A percentile compares a stretch with the other conserved stretches of the same genome.
These are phyloP conservation scores for Ptychobarbus kaznakovi DNA, from an alignment of 2,797 vertebrate species.

Conservation along the genomic window DNA sequence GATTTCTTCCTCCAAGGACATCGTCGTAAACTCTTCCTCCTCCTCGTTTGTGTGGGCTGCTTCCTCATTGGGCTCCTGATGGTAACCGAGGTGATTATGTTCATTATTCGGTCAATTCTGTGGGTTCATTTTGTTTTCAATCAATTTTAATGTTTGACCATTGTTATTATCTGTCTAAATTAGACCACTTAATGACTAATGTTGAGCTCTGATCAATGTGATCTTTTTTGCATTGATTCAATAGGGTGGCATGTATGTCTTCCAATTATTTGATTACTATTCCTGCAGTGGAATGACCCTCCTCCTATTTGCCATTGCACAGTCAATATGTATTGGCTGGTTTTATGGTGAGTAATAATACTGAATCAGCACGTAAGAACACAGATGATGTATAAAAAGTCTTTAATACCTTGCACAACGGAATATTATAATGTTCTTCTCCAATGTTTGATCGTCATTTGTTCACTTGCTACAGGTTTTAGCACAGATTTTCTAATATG, in stretches of 20 bases:
- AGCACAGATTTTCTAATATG: background rate
- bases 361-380: background rate
- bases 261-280: slow-evolving; percentile 84
- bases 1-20: slow-evolving; percentile 76
- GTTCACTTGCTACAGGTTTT: background rate
- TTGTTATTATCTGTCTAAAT: background rate
- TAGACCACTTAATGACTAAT: background rate
- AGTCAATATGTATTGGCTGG: slow-evolving; percentile 78
- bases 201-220: background rate
- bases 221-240: background rate
- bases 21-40: slow-evolving; percentile 80
- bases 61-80: slow-evolving; percentile 79
- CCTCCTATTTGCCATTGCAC: slow-evolving; percentile 77
- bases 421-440: background rate
- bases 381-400: background rate
- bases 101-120: background rate
- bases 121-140: background rate
- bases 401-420: background rate
- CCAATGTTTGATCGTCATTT: background rate
- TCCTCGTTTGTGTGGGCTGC: slow-evolving; percentile 69
- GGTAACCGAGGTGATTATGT: slow-evolving; percentile 78
- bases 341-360: slow-evolving; percentile 77
- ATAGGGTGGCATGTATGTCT: slow-evolving; percentile 82
- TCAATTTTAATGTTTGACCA: background rate
- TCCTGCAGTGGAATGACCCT: slow-evolving; percentile 83